Evolutionary conservation across 2,113 vertebrate genomes (phyloP), one percentile per base, ranked within the genome.

Genomic region (Serinus canaria): DNA sequence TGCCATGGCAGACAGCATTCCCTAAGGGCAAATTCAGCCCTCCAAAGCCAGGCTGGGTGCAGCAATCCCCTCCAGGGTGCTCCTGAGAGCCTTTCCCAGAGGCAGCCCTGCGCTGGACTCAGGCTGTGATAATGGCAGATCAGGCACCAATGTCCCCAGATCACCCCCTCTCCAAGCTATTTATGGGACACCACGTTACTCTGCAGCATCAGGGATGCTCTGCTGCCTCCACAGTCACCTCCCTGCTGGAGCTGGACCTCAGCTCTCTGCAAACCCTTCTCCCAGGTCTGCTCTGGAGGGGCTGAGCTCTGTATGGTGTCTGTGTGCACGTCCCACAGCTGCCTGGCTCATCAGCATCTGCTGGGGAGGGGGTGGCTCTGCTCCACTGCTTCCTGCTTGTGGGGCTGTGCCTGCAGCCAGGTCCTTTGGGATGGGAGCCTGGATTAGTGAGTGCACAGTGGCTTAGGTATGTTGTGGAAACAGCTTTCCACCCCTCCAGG

Each of bases 21-120:
- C 10, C 66, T 24, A 12, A 60, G 63, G 59, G 46, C 24, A 83
- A 62, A 62, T 58, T 28, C 59, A 64, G 33, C 35, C 21, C 72
- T 46, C 33, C 0, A 1, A 37, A 85, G 47, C 69, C 43, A 27
- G 63, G 39, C 41, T 72, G 78, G 56, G 67, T 47, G 62, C 89
- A 83, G 62, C 49, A 46, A 2, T 15, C 46, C 63, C n/a, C 49
- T 64, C 53, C 2, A 0, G n/a, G 1, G 0, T 19, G 44, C 6
- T 80, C 44, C 58, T 2, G 6, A 39, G 64, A 63, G 69, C 35
- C 44, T 63, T 19, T 75, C 59, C 76, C 52, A 50, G 83, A 6
- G 6, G 28, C 87, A 62, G 64, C 2, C 0, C 73, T 27, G 44
- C 1, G 0, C 73, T 60, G 70, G 52, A 59, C 44, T 35, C 43